Conservation (phyloP, 92 coral and sea anemone species). For the Epizoanthus illoricatus region DNA sequence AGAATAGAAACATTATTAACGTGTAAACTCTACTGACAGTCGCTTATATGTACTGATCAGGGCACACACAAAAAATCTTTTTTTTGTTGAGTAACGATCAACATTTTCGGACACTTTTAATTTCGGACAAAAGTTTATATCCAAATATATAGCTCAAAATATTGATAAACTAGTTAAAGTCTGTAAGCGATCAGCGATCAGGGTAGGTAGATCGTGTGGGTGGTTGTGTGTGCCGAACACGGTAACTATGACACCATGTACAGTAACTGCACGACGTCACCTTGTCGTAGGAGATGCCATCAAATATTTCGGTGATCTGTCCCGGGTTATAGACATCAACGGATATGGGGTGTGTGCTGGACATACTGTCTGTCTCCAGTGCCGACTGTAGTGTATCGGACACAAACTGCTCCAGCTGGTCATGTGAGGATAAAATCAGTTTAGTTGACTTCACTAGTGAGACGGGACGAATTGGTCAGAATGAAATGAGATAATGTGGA, state of each 20-base stretch:
- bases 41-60: too few species aligned
- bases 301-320: conserved; percentile 94
- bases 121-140: background rate
- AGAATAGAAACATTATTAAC: too few species aligned
- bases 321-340: conserved; percentile 88
- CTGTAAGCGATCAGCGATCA: too few species aligned
- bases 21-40: too few species aligned
- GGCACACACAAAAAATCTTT: too few species aligned
- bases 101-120: background rate
- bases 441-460: background rate
- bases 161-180: too few species aligned
- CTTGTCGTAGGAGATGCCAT: conserved; percentile 85
- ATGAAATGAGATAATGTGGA: background rate
- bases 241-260: background rate
- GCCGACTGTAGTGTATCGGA: conserved; percentile 87
- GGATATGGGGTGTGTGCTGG: conserved; percentile 87
- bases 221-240: too few species aligned
- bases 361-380: conserved; percentile 87
- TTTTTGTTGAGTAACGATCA: too few species aligned
- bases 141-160: too few species aligned
- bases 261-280: conserved; percentile 32
- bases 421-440: background rate
- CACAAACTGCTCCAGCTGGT: conserved; percentile 95
- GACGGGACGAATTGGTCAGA: background rate
- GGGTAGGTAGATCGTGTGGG: too few species aligned